phyloP scores from a whole-genome alignment of 2,888 invertebrate genomes.

The Pyrrhosoma nymphula region DNA sequence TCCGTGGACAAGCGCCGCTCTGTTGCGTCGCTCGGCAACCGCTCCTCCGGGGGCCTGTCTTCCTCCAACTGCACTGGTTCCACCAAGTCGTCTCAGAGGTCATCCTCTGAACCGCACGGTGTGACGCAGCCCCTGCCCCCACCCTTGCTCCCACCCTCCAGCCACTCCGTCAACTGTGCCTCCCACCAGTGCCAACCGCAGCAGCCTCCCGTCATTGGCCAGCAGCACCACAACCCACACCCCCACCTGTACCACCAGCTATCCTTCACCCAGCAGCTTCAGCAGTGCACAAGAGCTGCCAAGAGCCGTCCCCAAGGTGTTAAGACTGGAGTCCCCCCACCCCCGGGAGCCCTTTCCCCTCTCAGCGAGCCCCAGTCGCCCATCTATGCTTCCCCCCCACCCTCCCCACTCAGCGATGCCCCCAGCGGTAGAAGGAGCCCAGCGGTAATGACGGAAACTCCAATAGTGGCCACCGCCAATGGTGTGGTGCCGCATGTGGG shows the following conservation, averaged over 20 bases:
- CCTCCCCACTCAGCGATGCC: constrained; percentile 82
- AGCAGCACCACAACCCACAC: constrained; percentile 65
- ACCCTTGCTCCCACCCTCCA: constrained; percentile 52
- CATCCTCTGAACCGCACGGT: constrained; percentile 70
- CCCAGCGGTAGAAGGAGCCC: constrained; percentile 70
- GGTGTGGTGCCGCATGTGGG: constrained; percentile 81
- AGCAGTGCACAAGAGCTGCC: constrained; percentile 87
- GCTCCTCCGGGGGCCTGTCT: constrained; percentile 89
- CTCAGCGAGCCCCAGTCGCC: constrained; percentile 86
- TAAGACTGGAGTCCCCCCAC: constrained; percentile 79
- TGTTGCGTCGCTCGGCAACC: constrained; percentile 83
- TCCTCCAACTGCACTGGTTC: constrained; percentile 87
- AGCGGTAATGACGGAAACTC: constrained; percentile 70
- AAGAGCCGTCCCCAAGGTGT: constrained; percentile 83
- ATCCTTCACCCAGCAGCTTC: constrained; percentile 95
- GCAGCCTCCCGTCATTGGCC: background rate
- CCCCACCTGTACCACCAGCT: constrained; percentile 80
- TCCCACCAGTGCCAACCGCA: constrained; percentile 57
- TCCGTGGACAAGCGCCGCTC: constrained; percentile 80
- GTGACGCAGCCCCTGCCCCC: constrained; percentile 69
- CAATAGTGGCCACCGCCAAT: constrained; percentile 73
- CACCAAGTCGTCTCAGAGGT: constrained; percentile 81
- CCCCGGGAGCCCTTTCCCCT: constrained; percentile 78
- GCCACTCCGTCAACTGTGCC: constrained; percentile 68
- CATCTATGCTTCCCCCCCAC: constrained; percentile 90